phyloP scores from a whole-genome alignment of 2,888 invertebrate genomes.

The Celastrina argiolus region DNA sequence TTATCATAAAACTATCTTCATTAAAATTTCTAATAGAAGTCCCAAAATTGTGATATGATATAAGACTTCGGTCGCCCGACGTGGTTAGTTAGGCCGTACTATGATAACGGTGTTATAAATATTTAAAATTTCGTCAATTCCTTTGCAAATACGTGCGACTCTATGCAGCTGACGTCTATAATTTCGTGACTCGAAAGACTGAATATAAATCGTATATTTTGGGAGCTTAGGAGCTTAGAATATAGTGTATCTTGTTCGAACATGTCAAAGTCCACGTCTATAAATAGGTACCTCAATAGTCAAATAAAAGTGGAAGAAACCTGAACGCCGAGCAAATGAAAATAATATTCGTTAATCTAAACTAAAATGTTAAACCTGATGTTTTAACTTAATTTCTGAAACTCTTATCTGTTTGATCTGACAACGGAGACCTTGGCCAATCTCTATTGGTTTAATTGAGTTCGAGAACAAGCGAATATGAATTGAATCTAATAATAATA shows the following conservation, averaged over 20 bases:
- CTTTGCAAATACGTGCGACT: slow-evolving; percentile 19
- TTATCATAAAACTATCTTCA: slow-evolving; percentile 24
- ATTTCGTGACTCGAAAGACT: neutral
- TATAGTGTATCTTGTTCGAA: neutral
- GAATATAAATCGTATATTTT: slow-evolving; percentile 7
- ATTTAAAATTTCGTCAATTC: slow-evolving; percentile 18
- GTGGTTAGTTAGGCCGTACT: slow-evolving; percentile 31
- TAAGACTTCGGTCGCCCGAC: slow-evolving; percentile 33
- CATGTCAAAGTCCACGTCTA: neutral
- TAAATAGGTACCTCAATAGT: neutral
- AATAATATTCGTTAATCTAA: neutral
- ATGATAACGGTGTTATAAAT: slow-evolving; percentile 26
- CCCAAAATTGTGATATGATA: slow-evolving; percentile 41
- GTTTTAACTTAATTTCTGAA: neutral
- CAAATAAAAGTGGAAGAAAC: slow-evolving; percentile 8
- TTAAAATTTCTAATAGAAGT: slow-evolving; percentile 31
- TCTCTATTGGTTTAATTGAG: slow-evolving; percentile 14
- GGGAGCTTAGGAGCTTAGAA: neutral
- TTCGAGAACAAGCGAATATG: slow-evolving; percentile 14
- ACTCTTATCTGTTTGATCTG: neutral
- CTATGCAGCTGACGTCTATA: slow-evolving; percentile 14
- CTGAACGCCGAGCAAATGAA: neutral
- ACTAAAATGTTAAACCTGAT: slow-evolving; percentile 1
- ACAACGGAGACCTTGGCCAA: neutral
- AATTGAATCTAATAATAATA: neutral